Conservation (phyloP, 2,888 invertebrate genomes). For the Ctenicera cuprea region DNA sequence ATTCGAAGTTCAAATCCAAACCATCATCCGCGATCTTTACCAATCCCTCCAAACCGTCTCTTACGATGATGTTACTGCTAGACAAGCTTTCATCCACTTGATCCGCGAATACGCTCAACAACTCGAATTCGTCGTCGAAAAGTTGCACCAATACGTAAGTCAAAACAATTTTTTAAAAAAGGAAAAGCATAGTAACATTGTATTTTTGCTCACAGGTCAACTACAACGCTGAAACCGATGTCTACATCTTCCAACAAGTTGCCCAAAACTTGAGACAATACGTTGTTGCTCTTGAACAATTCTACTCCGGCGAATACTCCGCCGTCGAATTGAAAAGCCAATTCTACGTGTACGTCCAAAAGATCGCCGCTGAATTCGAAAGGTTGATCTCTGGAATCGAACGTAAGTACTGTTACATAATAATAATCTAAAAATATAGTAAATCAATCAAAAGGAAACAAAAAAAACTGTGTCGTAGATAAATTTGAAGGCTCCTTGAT, state of each 20-base stretch:
- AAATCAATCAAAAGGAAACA: neutral
- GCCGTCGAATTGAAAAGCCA: conserved; percentile 16
- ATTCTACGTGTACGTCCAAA: conserved; percentile 28
- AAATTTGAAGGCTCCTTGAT: too few species aligned
- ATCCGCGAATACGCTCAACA: conserved; percentile 28
- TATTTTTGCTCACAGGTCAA: neutral
- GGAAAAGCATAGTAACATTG: too few species aligned
- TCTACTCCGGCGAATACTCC: conserved; percentile 5
- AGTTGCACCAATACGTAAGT: conserved; percentile 5
- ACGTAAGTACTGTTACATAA: neutral
- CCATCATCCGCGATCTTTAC: conserved; percentile 33
- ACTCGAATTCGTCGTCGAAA: conserved; percentile 24
- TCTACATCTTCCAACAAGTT: conserved; percentile 16
- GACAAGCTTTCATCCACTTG: conserved; percentile 28
- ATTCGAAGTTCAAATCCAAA: conserved; percentile 29
- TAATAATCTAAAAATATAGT: neutral
- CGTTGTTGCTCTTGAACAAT: conserved; percentile 19
- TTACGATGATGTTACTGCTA: conserved; percentile 2
- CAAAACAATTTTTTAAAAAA: too few species aligned
- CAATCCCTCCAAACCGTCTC: conserved; percentile 23
- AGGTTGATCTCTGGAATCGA: conserved; percentile 24
- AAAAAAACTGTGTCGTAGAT: too few species aligned
- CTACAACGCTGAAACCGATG: neutral
- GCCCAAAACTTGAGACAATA: conserved; percentile 21
- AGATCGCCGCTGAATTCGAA: conserved; percentile 29